Base-by-base conservation (phyloP, 2,888 invertebrate species). In the Tiphia femorata region DNA sequence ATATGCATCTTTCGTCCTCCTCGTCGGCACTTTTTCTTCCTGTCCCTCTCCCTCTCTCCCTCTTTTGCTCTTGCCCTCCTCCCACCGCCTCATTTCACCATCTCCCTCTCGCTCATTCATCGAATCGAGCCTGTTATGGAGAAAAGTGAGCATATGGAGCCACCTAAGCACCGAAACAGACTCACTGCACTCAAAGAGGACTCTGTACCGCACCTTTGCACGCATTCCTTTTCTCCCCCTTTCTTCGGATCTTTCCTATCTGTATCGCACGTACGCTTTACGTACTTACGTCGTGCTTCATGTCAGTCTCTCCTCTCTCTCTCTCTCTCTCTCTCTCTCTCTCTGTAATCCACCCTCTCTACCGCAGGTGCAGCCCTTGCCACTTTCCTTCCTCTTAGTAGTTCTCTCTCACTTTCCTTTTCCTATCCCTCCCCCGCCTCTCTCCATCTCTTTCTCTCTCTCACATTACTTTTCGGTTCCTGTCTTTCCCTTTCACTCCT, bases 61-160 rank as follows among this genome's bases (percentile, higher is more conserved):
- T 2, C 35, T 23, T 6, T 27, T n/a, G 17, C 23, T 35, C 17
- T 7, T 17, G 6, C 25, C 8, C 25, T 25, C 6, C 25, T 5
- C 25, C 25, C 8, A 25, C 25, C 8, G 25, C 25, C 8, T 5
- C 25, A 8, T 25, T 5, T 25, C 25, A 8, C 8, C 25, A 25
- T 25, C 25, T 8, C 6, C 25, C 21, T 23, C 33, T 30, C 12
- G 23, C 41, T 21, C 14, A n/a, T 30, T 64, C 58, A 62, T 62
- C 62, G 62, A 17, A 44, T 54, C 44, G 44, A 21, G 64, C 56
- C 67, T 66, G 67, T 69, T 70, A 74, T 62, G 63, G 67, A 62
- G 66, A 70, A 72, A 76, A 76, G 73, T 75, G 73, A 75, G 73
- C 61, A 61, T 62, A 63, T 51, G 62, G 52, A 70, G 65, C 62